Base-by-base conservation (phyloP, 2,888 invertebrate genomes). In the Cheilosia scutellata region DNA sequence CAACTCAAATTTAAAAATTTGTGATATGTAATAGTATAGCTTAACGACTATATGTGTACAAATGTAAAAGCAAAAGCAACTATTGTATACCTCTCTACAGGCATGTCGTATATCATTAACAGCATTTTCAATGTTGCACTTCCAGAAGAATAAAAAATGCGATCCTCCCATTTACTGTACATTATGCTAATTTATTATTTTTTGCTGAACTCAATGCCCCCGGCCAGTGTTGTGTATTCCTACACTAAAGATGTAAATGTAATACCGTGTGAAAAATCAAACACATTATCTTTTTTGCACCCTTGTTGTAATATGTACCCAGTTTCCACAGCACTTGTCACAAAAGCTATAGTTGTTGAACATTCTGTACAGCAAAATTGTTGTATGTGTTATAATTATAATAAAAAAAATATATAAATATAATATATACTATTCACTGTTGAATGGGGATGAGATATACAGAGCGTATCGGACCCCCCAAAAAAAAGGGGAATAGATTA, bases 201-300 rank as follows among this genome's bases (percentile, higher is more conserved):
- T 7, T 40, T 6, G 0, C 40, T 11, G 7, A 40, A 9, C 11
- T 40, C 16, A 47, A 47, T 4, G 4, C 1, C 20, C 7, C 25
- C 51, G 1, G 11, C 25, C 51, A 27, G 9, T 51, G 11, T 11
- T 49, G 27, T 13, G 25, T 27, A 25, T 27, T 2, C 4, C 5
- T 13, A 51, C 25, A 3, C 25, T 25, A 51, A 11, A n/a, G 27
- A 51, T 51, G 51, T 51, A 16, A 47, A 51, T 51, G 51, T 51
- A 65, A 40, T 37, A 20, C 37, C 57, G 20, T 49, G 65, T 75
- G 75, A 49, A 57, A 63, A 66, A 47, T 62, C 74, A 75, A 11
- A 40, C 16, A 57, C 6, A 37, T 11, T 25, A 70, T 31, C 25
- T 2, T 33, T 9, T 55, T 44, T 13, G n/a, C 42, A 29, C 49